A percentile compares a stretch with the other conserved stretches of the same genome.
phyloP scores from a whole-genome alignment of 2,888 invertebrate genomes.

The Brachyptera risi region DNA sequence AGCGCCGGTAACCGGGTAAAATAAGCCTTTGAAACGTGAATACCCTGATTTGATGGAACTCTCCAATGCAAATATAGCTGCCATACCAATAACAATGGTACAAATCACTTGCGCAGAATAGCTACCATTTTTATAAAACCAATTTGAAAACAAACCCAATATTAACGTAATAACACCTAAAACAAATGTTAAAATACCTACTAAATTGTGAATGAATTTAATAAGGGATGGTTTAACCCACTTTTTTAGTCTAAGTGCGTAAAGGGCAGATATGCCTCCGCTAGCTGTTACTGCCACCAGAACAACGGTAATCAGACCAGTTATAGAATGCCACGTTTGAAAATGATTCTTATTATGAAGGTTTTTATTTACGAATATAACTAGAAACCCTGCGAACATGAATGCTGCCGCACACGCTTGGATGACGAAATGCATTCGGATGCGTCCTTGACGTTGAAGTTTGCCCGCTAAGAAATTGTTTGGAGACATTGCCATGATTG shows the following conservation, averaged over 20 bases:
- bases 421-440: conserved; percentile 27
- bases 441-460: conserved; percentile 23
- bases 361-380: conserved; percentile 30
- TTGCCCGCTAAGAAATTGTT: conserved; percentile 22
- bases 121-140: conserved; percentile 18
- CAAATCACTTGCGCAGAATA: conserved; percentile 27
- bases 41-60: conserved; percentile 28
- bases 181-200: conserved; percentile 27
- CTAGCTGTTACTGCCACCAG: conserved; percentile 25
- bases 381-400: conserved; percentile 28
- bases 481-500: conserved; percentile 29
- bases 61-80: conserved; percentile 26
- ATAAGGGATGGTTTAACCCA: conserved; percentile 26
- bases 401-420: conserved; percentile 27
- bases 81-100: conserved; percentile 23
- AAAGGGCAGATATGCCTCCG: conserved; percentile 28
- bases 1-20: no score
- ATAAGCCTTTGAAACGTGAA: conserved; percentile 17
- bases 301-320: conserved; percentile 24
- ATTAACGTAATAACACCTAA: conserved; percentile 23
- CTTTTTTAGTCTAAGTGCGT: conserved; percentile 20
- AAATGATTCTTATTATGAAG: conserved; percentile 26
- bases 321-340: conserved; percentile 25
- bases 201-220: conserved; percentile 27
- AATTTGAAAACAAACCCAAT: conserved; percentile 25